A percentile compares a stretch with the other conserved stretches of the same genome.
Conservation (phyloP, 2,797 vertebrate genomes). For the Sebastes steindachneri region DNA sequence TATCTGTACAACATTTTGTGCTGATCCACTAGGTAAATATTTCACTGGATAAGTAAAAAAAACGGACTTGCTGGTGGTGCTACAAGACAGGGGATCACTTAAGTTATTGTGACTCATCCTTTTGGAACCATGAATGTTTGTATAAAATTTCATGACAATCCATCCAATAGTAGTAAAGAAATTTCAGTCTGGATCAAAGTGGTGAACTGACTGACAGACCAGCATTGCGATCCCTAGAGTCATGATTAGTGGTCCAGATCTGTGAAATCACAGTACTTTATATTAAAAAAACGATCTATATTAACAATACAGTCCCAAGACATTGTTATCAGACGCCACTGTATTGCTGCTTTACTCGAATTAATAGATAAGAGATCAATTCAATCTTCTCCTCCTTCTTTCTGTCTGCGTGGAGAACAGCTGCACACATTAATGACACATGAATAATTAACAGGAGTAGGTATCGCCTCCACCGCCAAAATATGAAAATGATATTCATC, state of each 20-base stretch:
- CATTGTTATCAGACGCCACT: not conserved
- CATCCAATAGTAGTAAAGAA: not conserved
- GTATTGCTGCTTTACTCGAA: conserved; percentile 10
- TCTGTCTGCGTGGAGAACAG: conserved; percentile 60
- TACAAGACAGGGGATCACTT: not conserved
- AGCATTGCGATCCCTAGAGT: not conserved
- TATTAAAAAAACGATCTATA: not conserved
- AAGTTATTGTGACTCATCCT: not conserved
- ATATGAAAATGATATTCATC: conserved; percentile 63
- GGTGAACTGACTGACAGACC: not conserved
- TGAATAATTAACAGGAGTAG: conserved; percentile 69
- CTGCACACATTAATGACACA: conserved; percentile 69
- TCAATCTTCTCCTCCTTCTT: conserved; percentile 30
- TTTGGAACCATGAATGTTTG: not conserved
- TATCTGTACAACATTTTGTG: not conserved
- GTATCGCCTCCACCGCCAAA: conserved; percentile 51
- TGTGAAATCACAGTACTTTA: not conserved
- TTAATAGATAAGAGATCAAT: conserved; percentile 35
- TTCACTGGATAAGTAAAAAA: not conserved
- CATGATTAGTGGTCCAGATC: not conserved
- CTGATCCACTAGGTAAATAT: not conserved
- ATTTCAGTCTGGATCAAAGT: not conserved
- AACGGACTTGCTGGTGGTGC: not conserved
- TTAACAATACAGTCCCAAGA: not conserved
- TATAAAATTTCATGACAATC: not conserved